phyloP scores from a whole-genome alignment of 2,113 vertebrate genomes.

The Eidolon helvum region DNA sequence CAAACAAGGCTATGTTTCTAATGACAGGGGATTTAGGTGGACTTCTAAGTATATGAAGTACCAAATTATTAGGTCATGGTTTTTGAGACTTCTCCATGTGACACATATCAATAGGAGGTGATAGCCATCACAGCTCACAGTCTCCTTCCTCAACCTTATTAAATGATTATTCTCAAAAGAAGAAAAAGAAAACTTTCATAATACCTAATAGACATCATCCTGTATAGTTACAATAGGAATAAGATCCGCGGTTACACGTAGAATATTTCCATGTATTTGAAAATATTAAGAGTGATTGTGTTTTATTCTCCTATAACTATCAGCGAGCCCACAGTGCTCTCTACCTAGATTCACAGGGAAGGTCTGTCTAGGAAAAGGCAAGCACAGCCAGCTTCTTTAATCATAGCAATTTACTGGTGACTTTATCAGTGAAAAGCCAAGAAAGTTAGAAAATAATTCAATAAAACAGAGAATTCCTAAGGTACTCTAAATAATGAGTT shows the following conservation, averaged over 20 bases:
- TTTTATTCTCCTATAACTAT: neutral
- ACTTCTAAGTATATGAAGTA: neutral
- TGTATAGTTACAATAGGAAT: neutral
- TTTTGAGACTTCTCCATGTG: neutral
- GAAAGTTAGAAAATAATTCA: slow-evolving; percentile 80
- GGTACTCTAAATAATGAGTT: slow-evolving; percentile 74
- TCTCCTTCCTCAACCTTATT: neutral
- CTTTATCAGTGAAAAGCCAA: slow-evolving; percentile 84
- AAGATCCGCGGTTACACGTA: slow-evolving; percentile 28
- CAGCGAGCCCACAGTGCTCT: neutral
- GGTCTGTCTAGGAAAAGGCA: slow-evolving; percentile 73
- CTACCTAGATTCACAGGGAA: neutral
- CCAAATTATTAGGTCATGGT: neutral
- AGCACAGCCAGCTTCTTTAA: slow-evolving; percentile 81
- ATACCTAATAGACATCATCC: neutral
- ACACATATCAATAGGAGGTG: neutral
- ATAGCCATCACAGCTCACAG: neutral
- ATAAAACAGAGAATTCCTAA: slow-evolving; percentile 63
- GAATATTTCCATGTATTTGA: neutral
- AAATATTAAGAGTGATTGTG: neutral
- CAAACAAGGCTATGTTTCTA: neutral
- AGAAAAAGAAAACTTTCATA: neutral
- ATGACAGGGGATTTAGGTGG: neutral
- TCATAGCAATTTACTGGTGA: slow-evolving; percentile 78
- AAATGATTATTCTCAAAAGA: neutral